Evolutionary conservation across 2,113 vertebrate species (phyloP).

Genomic region (Spheniscus mendiculus): DNA sequence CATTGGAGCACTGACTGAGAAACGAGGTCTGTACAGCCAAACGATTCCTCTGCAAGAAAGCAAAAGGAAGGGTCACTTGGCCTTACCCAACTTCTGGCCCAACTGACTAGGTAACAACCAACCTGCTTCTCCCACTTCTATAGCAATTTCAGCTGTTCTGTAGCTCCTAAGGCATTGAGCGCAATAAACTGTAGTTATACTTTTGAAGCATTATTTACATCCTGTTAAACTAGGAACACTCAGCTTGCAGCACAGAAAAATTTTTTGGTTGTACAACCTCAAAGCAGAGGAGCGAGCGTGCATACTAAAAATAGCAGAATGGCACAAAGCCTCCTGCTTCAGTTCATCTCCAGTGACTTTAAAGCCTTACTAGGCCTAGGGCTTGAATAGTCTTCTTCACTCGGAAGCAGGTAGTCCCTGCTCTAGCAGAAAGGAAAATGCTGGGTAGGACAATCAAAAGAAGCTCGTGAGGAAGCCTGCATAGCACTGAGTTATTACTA

Average conservation of each 20-base stretch:
- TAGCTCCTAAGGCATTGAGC: not conserved
- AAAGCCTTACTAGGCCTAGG: not conserved
- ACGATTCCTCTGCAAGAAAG: not conserved
- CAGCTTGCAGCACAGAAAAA: not conserved
- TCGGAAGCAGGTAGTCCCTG: not conserved
- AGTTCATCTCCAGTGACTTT: not conserved
- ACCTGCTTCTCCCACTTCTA: not conserved
- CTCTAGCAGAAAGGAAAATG: not conserved
- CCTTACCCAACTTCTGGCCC: not conserved
- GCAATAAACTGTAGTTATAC: not conserved
- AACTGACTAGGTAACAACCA: no score
- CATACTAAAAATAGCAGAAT: not conserved
- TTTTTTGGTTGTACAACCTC: not conserved
- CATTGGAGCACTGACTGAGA: constrained; percentile 32
- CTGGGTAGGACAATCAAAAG: not conserved
- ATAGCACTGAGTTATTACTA: not conserved
- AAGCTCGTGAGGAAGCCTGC: not conserved
- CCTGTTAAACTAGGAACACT: not conserved
- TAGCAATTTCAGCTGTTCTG: not conserved
- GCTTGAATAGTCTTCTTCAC: not conserved
- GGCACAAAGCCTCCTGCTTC: not conserved
- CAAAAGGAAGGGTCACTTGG: not conserved
- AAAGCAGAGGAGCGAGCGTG: not conserved
- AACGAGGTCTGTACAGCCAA: not conserved
- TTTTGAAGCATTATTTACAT: not conserved